Base-by-base conservation (phyloP, 2,113 vertebrate species). In the Salvelinus sp. region DNA sequence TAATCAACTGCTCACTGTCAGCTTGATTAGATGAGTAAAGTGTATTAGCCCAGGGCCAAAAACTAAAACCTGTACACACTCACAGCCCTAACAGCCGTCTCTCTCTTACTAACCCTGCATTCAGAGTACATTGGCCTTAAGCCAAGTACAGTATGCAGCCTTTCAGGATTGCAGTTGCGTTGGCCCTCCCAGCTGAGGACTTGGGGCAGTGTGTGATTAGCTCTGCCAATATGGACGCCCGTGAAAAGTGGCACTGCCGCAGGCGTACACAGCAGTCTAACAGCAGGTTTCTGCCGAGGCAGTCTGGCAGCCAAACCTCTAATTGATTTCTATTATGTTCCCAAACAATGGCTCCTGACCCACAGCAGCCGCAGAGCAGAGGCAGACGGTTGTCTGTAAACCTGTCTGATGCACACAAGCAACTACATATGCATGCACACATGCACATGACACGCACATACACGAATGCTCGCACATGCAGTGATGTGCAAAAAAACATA, bases 311-410 rank as follows among this genome's bases (percentile, higher is more conserved):
- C 30, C 66, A 68, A 68, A 28, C 18, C 18, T 68, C 18, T 68
- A 68, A 68, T 38, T 38, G 66, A 68, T 68, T 38, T 68, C 30
- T 68, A 30, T 68, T 30, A 68, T 68, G 14, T 68, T 30, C 66
- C 66, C 6, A 22, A 68, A 68, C 66, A 68, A 68, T 68, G 66
- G 28, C 66, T 68, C 10, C 27, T 68, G 66, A 68, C 66, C 66
- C 30, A 3, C 18, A 62, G 5, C 30, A 62, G 58, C 58, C 23
- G 58, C 58, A 22, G 58, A 62, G 58, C n/a, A 25, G 16, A 57
- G 70, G 50, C 12, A 54, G 16, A 9, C 2, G 9, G 14, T 18
- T 4, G 3, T 54, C 16, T 18, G 50, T 54, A 18, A 54, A 44
- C 12, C 16, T 14, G 3, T 14, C 50, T 18, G 50, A 54, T 14